Conservation (phyloP, 2,888 invertebrate genomes). For the Lasius platythorax region DNA sequence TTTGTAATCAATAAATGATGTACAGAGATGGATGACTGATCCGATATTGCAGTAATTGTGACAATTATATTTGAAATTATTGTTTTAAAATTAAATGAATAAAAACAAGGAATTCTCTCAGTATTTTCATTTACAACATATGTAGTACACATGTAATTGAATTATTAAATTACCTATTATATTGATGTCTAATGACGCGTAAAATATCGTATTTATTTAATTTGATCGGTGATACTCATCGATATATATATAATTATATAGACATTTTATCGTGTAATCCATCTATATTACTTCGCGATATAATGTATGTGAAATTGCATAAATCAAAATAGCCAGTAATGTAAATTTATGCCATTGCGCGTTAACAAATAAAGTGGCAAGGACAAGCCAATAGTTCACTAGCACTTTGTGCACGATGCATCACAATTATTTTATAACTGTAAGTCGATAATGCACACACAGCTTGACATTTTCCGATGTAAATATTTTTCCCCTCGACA, state of each 20-base stretch:
- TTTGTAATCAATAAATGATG: constrained; percentile 1
- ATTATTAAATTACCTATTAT: constrained; percentile 16
- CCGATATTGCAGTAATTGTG: neutral
- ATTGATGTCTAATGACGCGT: constrained; percentile 19
- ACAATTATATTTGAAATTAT: neutral
- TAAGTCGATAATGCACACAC: constrained; percentile 42
- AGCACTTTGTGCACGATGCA: constrained; percentile 23
- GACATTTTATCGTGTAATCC: constrained; percentile 10
- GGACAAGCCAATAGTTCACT: constrained; percentile 9
- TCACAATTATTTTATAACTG: constrained; percentile 36
- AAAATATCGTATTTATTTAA: constrained; percentile 15
- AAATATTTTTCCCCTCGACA: constrained; percentile 43
- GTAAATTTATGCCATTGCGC: constrained; percentile 13
- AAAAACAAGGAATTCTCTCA: neutral
- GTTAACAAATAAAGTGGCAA: constrained; percentile 27
- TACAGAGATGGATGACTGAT: neutral
- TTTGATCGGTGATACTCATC: constrained; percentile 25
- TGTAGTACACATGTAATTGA: neutral
- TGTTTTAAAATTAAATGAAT: constrained; percentile 1
- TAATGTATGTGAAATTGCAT: constrained; percentile 5
- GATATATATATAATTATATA: constrained; percentile 8
- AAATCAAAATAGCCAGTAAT: constrained; percentile 31
- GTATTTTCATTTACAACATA: neutral
- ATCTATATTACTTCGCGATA: constrained; percentile 16
- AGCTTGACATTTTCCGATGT: constrained; percentile 32